Percentiles rank a stretch among this genome's conserved stretches.
Conservation (phyloP, 2,797 vertebrate species). For the Cirrhinus molitorella region DNA sequence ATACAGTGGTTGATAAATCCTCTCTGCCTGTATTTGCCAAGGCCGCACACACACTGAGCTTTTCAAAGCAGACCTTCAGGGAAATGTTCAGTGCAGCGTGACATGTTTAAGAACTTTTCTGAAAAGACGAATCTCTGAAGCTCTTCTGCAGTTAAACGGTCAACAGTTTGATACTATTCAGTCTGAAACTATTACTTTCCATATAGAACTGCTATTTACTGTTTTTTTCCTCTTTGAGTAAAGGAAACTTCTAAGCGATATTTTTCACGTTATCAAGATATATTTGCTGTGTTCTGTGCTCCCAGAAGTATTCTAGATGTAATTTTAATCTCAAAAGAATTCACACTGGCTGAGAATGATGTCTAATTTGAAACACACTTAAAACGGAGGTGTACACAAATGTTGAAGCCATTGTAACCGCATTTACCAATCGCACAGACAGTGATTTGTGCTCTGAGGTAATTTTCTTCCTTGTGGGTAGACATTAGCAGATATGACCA, state of each 20-base stretch:
- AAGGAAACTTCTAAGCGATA: background rate
- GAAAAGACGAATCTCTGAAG: background rate
- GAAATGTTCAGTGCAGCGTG: slow-evolving; percentile 3
- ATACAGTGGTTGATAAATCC: slow-evolving; percentile 12
- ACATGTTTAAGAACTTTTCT: slow-evolving; percentile 27
- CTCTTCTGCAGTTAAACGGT: background rate
- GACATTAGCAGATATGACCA: slow-evolving; percentile 62
- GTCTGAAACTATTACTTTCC: background rate
- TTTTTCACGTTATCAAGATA: background rate
- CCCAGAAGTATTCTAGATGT: background rate
- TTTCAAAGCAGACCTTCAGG: slow-evolving; percentile 20
- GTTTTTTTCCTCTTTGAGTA: background rate
- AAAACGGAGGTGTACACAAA: background rate
- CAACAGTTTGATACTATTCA: background rate
- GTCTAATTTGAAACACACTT: background rate
- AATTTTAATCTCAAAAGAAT: slow-evolving; percentile 8
- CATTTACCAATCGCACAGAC: slow-evolving; percentile 43
- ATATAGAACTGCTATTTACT: background rate
- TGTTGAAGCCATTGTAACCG: slow-evolving; percentile 17
- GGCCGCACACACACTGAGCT: background rate
- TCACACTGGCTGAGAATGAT: background rate
- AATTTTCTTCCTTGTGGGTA: slow-evolving; percentile 32
- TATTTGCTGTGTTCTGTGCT: background rate
- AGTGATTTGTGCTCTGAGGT: slow-evolving; percentile 38
- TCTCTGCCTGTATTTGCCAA: background rate